These are phyloP conservation scores for Lophotriccus pileatus DNA, from an alignment of 2,797 vertebrate species.

Conservation along the genomic window DNA sequence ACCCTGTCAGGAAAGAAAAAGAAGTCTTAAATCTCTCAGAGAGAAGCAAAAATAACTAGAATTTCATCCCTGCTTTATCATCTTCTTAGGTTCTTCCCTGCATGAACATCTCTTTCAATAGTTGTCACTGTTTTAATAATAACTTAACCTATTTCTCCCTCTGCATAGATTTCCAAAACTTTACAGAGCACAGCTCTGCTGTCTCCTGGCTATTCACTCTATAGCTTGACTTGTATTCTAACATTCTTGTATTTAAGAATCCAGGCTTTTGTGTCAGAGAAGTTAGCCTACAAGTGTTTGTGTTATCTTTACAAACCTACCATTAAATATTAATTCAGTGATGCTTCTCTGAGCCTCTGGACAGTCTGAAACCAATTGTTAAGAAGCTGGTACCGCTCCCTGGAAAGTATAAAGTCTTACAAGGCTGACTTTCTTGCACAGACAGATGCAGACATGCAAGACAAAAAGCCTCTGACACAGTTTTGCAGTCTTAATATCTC, in stretches of 20 bases:
- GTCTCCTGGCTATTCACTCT: neutral
- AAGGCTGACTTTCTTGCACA: neutral
- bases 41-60: neutral
- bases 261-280: neutral
- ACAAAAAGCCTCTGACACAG: neutral
- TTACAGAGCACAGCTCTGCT: neutral
- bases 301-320: neutral
- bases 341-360: neutral
- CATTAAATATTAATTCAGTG: neutral
- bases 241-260: neutral
- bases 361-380: neutral
- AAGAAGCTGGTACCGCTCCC: neutral
- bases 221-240: neutral
- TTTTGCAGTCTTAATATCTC: neutral
- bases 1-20: constrained; percentile 77
- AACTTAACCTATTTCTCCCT: neutral
- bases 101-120: neutral
- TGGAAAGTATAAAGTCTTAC: neutral
- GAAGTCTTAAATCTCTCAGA: neutral
- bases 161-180: neutral
- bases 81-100: neutral
- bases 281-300: neutral
- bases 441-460: neutral
- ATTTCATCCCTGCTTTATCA: neutral
- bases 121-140: neutral